These are phyloP conservation scores for Rhagonycha fulva DNA, from an alignment of 2,888 invertebrate species.

Conservation along the genomic window DNA sequence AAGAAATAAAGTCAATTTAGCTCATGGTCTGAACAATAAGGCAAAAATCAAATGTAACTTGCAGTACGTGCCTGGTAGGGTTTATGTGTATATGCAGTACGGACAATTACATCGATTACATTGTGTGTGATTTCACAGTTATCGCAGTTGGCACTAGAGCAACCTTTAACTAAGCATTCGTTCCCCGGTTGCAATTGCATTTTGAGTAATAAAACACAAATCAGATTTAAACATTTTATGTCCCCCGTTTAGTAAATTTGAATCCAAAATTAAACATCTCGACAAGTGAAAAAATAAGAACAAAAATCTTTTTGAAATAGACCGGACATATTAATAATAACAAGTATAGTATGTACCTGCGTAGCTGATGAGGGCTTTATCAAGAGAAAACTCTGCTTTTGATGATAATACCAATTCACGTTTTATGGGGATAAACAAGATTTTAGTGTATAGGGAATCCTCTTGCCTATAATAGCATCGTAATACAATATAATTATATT, in stretches of 20 bases:
- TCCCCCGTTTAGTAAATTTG: not conserved
- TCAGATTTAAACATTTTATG: not conserved
- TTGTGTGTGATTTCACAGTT: conserved; percentile 46
- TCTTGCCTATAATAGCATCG: too few relatives aligned
- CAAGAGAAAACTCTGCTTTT: too few relatives aligned
- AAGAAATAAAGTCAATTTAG: conserved; percentile 22
- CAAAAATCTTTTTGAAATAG: too few relatives aligned
- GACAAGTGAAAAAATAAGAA: not conserved
- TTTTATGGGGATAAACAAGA: too few relatives aligned
- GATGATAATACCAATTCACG: too few relatives aligned
- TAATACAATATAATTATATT: too few relatives aligned
- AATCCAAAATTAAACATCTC: not conserved
- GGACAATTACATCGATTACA: conserved; percentile 43
- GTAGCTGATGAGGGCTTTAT: too few relatives aligned
- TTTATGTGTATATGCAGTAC: conserved; percentile 34
- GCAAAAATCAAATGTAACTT: conserved; percentile 30
- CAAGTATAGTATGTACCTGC: too few relatives aligned
- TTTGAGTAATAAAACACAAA: not conserved
- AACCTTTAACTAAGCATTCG: conserved; percentile 4
- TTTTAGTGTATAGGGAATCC: too few relatives aligned
- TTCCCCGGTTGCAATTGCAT: not conserved
- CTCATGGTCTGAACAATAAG: conserved; percentile 20
- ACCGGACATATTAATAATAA: too few relatives aligned
- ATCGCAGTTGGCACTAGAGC: conserved; percentile 36
- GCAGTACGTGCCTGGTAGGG: conserved; percentile 38